phyloP scores from a whole-genome alignment of 2,113 vertebrate genomes.

The Archocentrus centrarchus region DNA sequence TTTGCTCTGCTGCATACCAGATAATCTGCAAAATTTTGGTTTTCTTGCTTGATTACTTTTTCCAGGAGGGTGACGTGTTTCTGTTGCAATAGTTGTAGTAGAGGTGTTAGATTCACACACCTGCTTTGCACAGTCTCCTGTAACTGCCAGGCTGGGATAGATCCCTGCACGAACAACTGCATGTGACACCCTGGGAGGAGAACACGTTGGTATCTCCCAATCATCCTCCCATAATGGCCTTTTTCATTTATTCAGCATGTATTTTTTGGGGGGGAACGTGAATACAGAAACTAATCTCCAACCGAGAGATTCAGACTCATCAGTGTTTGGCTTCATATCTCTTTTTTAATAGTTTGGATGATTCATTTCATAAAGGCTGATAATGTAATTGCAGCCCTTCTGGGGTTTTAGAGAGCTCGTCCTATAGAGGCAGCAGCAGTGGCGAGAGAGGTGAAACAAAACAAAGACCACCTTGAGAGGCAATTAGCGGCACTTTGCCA shows the following conservation, averaged over 20 bases:
- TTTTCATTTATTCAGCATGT: neutral
- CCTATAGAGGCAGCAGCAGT: conserved; percentile 19
- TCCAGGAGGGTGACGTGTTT: neutral
- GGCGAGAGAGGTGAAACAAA: conserved; percentile 39
- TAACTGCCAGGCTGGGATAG: neutral
- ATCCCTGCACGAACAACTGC: neutral
- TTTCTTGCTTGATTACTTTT: too few species aligned
- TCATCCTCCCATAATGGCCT: neutral
- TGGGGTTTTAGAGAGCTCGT: conserved; percentile 42
- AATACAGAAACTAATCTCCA: conserved; percentile 23
- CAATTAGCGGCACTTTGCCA: conserved; percentile 66
- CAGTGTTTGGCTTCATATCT: conserved; percentile 27
- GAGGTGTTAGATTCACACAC: neutral
- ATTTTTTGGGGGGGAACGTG: neutral
- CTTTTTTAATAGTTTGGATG: conserved; percentile 14
- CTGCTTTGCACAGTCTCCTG: neutral
- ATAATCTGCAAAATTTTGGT: neutral
- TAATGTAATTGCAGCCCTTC: conserved; percentile 43
- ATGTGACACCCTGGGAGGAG: neutral
- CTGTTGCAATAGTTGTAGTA: neutral
- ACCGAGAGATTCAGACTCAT: conserved; percentile 14
- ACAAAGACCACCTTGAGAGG: conserved; percentile 62
- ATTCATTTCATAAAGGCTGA: conserved; percentile 28
- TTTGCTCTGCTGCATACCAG: neutral
- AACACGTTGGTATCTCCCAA: conserved; percentile 9